Base-by-base conservation (phyloP, 2,888 invertebrate genomes). In the Heliconius charithonia region DNA sequence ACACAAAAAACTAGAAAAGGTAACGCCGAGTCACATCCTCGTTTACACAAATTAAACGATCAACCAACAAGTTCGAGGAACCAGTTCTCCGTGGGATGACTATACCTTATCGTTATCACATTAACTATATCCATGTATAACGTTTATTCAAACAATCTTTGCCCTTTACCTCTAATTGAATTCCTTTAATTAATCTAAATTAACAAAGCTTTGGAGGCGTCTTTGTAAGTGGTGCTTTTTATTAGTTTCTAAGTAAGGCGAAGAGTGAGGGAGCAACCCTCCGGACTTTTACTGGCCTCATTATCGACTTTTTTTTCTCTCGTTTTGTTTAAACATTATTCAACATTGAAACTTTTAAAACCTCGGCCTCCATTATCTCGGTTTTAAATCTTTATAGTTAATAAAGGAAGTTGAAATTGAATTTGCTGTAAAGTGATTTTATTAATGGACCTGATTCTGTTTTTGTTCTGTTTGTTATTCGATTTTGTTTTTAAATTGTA, bases 241-340 rank as follows among this genome's bases (percentile, higher is more conserved):
- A 93, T 93, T 92, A 92, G 90, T 90, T 88, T 88, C 90, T 91
- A 91, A 93, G 92, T 88, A 92, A 91, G 93, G 93, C 93, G 93
- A 92, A 92, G 92, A 92, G 85, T 81, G 84, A 90, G 93, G 92
- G 89, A 88, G 87, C 85, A 84, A 86, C 92, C 92, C 90, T 89
- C 69, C 85, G 87, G 89, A 91, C 89, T 92, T 93, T 92, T 92
- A 90, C 90, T 89, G 89, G 87, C 86, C 86, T 90, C 92, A 91
- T 93, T 93, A 92, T 91, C 89, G 89, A 90, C 89, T 87, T 91
- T 83, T 89, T 90, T 37, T 37, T 51, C 51, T 85, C 87, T 87
- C 87, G 87, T 90, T 93, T 90, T 89, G 87, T 91, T 91, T 87
- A 85, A 86, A 85, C 86, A 84, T 88, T 85, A 89, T 86, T 87